Percentiles rank a stretch among this genome's conserved stretches.
These are phyloP conservation scores for Noctilio leporinus DNA, from an alignment of 2,113 vertebrate genomes.

Conservation along the genomic window DNA sequence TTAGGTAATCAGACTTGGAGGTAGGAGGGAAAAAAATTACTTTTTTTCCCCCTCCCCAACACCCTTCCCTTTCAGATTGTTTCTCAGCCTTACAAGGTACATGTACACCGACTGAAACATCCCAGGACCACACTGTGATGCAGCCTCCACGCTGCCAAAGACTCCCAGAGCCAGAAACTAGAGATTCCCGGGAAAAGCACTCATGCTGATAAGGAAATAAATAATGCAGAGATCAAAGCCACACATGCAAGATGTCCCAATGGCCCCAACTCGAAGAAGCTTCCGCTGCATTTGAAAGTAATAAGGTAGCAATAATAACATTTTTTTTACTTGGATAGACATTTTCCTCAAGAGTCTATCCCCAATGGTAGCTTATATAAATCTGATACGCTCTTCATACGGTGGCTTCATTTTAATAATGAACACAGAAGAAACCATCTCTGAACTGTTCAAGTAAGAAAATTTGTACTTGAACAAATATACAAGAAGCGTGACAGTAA, in stretches of 20 bases:
- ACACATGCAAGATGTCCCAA: not conserved
- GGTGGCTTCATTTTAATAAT: slow-evolving; percentile 15
- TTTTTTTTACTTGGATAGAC: slow-evolving; percentile 36
- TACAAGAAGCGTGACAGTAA: not conserved
- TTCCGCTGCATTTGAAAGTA: slow-evolving; percentile 37
- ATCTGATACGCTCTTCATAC: not conserved
- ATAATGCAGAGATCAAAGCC: slow-evolving; percentile 64
- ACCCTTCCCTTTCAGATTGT: not conserved
- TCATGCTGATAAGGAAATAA: slow-evolving; percentile 61
- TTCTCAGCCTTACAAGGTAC: slow-evolving; percentile 50
- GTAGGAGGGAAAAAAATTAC: not conserved
- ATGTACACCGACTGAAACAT: not conserved
- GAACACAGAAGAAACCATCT: not conserved
- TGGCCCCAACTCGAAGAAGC: not conserved
- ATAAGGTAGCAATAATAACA: slow-evolving; percentile 56
- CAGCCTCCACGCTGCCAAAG: slow-evolving; percentile 3
- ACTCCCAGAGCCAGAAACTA: slow-evolving; percentile 43
- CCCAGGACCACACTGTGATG: slow-evolving; percentile 4
- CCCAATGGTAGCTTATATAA: not conserved
- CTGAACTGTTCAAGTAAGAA: not conserved
- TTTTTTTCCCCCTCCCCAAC: not conserved
- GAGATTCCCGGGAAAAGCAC: slow-evolving; percentile 44
- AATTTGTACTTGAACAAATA: not conserved
- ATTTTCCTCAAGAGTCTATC: slow-evolving; percentile 37
- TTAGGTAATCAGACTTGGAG: slow-evolving; percentile 56